Percentiles rank a stretch among this genome's conserved stretches.
phyloP scores from a whole-genome alignment of 2,888 invertebrate genomes.

The Stegana nigrithorax region DNA sequence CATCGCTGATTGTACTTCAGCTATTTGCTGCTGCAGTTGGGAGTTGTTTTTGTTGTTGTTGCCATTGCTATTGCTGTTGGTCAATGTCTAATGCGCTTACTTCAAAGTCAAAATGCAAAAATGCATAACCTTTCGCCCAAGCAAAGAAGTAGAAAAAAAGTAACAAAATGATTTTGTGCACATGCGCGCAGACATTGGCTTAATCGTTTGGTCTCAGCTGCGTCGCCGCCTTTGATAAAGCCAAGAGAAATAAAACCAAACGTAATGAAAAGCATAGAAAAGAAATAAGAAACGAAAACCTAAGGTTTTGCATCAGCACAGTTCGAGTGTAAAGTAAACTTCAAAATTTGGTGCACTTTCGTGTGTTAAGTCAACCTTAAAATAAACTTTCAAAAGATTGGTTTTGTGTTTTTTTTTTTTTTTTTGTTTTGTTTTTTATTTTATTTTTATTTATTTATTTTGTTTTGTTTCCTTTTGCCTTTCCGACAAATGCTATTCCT shows the following conservation, averaged over 20 bases:
- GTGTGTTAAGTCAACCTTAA: slow-evolving; percentile 42
- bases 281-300: too few relatives aligned
- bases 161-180: not conserved
- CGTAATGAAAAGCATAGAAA: too few relatives aligned
- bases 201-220: not conserved
- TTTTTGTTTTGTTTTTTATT: not conserved
- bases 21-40: too few relatives aligned
- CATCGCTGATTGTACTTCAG: too few relatives aligned
- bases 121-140: slow-evolving; percentile 52
- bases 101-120: not conserved
- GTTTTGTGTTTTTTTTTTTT: not conserved
- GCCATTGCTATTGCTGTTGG: not conserved
- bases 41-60: too few relatives aligned
- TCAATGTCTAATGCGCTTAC: slow-evolving; percentile 15
- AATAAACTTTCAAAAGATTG: slow-evolving; percentile 45
- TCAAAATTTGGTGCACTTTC: slow-evolving; percentile 42
- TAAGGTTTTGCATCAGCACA: too few relatives aligned
- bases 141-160: not conserved
- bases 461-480: not conserved
- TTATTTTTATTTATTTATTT: too few relatives aligned
- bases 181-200: not conserved
- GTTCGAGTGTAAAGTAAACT: slow-evolving; percentile 14
- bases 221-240: not conserved
- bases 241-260: too few relatives aligned
- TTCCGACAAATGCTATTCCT: too few relatives aligned